Evolutionary conservation across 2,797 vertebrate genomes (phyloP).

Genomic region (Amniataba percoides): DNA sequence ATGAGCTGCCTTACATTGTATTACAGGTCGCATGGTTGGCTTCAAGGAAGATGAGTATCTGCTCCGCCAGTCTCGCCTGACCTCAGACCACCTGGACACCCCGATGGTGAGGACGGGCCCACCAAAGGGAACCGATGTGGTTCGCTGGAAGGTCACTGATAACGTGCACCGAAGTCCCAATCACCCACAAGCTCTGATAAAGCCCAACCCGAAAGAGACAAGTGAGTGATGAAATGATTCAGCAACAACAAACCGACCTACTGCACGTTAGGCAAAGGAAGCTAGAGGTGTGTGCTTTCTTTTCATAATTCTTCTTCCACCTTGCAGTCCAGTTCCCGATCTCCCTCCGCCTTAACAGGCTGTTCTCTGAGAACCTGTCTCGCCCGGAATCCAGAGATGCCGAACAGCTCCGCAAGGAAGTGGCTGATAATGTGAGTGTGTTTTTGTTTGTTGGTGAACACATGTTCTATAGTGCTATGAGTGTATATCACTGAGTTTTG

Average conservation of each 20-base stretch:
- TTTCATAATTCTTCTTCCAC: not conserved
- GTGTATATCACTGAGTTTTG: conserved; percentile 10
- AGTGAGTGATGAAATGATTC: conserved; percentile 82
- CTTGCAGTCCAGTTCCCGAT: conserved; percentile 87
- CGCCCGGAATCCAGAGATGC: conserved; percentile 88
- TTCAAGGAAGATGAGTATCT: conserved; percentile 97
- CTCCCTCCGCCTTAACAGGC: conserved; percentile 90
- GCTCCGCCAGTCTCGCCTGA: conserved; percentile 92
- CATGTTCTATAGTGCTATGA: too few relatives aligned
- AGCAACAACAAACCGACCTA: not conserved
- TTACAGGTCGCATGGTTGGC: conserved; percentile 92
- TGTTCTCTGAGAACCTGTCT: conserved; percentile 90
- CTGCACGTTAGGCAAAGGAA: not conserved
- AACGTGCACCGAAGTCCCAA: conserved; percentile 89
- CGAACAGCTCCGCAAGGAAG: conserved; percentile 90
- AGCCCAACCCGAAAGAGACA: conserved; percentile 88
- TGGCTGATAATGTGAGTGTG: conserved; percentile 91
- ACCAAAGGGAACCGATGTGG: conserved; percentile 90
- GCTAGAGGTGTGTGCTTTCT: not conserved
- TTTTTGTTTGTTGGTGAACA: not conserved
- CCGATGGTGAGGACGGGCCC: conserved; percentile 92
- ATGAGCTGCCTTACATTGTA: not conserved
- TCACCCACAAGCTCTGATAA: conserved; percentile 77
- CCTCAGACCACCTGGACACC: conserved; percentile 93
- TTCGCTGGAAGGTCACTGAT: conserved; percentile 96